Conservation (phyloP, 2,888 invertebrate species). For the Drosophila trichaetosa region DNA sequence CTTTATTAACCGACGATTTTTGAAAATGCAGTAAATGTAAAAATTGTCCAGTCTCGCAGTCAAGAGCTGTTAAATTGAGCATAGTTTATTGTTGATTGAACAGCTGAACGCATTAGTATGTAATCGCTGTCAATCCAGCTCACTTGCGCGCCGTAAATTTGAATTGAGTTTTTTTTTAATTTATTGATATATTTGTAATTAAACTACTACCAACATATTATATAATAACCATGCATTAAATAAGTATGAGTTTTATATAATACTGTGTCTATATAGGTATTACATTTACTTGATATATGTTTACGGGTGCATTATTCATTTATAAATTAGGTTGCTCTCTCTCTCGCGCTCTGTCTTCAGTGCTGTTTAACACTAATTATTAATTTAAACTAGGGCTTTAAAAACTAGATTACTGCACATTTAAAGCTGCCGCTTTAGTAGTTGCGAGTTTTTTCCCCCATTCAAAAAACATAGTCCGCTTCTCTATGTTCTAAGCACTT, state of each 20-base stretch:
- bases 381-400: constrained; percentile 72
- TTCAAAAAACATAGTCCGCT: constrained; percentile 3
- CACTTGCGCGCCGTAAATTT: neutral
- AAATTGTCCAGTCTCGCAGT: neutral
- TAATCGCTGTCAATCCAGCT: neutral
- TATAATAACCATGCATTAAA: constrained; percentile 70
- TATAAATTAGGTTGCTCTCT: constrained; percentile 59
- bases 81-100: neutral
- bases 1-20: neutral
- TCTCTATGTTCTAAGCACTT: constrained; percentile 19
- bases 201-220: constrained; percentile 66
- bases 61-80: neutral
- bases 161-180: neutral
- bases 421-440: constrained; percentile 80
- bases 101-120: neutral
- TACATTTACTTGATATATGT: constrained; percentile 52
- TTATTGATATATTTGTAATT: constrained; percentile 40
- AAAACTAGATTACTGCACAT: constrained; percentile 78
- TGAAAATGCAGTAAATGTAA: neutral
- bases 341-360: constrained; percentile 66
- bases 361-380: constrained; percentile 72
- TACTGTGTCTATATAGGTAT: constrained; percentile 67
- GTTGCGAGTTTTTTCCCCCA: constrained; percentile 66
- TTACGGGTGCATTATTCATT: constrained; percentile 42
- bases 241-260: constrained; percentile 72